Percentiles rank a stretch among this genome's conserved stretches.
Conservation (phyloP, 2,113 vertebrate genomes). For the Ptilorrhoa leucosticta region DNA sequence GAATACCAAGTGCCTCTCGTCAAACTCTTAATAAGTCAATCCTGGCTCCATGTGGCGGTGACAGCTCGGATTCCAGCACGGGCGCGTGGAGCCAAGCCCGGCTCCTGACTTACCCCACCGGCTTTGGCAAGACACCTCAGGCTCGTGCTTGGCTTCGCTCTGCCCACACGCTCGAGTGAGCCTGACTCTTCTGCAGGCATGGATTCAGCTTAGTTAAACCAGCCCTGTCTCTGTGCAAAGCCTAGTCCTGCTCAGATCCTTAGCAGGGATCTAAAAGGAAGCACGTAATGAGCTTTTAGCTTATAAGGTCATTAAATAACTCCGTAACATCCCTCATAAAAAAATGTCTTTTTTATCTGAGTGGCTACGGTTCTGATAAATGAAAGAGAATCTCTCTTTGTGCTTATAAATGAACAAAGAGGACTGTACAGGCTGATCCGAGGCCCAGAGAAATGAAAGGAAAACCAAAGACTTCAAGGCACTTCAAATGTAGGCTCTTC, state of each 20-base stretch:
- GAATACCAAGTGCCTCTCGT: slow-evolving; percentile 16
- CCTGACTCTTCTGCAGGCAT: neutral
- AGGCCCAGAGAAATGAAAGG: slow-evolving; percentile 34
- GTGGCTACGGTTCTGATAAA: neutral
- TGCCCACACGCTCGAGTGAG: accelerated
- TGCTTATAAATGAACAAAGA: slow-evolving; percentile 50
- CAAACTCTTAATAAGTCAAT: slow-evolving; percentile 47
- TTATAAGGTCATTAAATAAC: slow-evolving; percentile 2
- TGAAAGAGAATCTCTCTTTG: slow-evolving; percentile 41
- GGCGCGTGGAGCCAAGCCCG: neutral
- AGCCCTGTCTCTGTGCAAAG: neutral
- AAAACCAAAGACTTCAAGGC: slow-evolving; percentile 25
- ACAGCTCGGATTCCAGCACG: slow-evolving; percentile 80
- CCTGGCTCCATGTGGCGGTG: slow-evolving; percentile 74
- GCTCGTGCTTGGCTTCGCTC: neutral
- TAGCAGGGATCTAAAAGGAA: neutral
- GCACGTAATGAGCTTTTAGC: neutral
- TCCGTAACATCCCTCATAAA: neutral
- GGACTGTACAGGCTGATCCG: neutral
- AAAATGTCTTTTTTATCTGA: neutral
- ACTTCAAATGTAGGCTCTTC: slow-evolving; percentile 27
- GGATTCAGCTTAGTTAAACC: neutral
- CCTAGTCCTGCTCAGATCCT: neutral
- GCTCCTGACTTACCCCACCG: neutral
- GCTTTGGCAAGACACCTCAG: neutral